Evolutionary conservation across 2,113 vertebrate genomes (phyloP), one percentile per base, ranked within the genome.

Genomic region (Planiliza haematocheilus): DNA sequence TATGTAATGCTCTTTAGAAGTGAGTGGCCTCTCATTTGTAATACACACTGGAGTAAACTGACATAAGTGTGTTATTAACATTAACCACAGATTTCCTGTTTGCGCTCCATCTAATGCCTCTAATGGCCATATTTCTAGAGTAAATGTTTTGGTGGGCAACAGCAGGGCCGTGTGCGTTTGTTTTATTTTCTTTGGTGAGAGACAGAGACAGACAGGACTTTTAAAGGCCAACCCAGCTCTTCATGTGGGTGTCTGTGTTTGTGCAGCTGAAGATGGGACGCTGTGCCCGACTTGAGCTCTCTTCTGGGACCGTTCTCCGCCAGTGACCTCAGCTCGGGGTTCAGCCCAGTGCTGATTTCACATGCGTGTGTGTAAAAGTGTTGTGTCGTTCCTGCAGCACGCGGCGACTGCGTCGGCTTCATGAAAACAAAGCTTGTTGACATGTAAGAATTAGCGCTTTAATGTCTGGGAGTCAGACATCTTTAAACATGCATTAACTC

Each of bases 401-500:
- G 60, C 52, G 42, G 56, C 59, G 62, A 74, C 62, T 49, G 52
- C 62, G 45, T 61, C 12, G 11, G 17, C 46, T 70, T 70, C n/a
- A 55, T 51, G 71, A 74, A 79, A 72, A 70, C n/a, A 4, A 46
- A 10, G 64, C 60, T 56, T 24, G 3, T 41, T 42, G 59, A 62
- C 77, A 48, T 43, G 50, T 61, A 48, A 14, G 8, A 67, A 18
- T 12, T n/a, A 61, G 57, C 0, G 41, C 50, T 69, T 77, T 78
- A 63, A 75, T 74, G 73, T 82, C 65, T 50, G 56, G 55, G 24
- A 61, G 63, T 46, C 39, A 65, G 63, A 83, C 78, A 73, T 82
- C 67, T 90, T 79, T 72, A 80, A 83, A 81, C 70, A 72, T 34
- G 77, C 66, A 86, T 85, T 85, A 66, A 91, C 90, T 92, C 84